Base-by-base conservation (phyloP, 2,888 invertebrate species). In the Nomada lathburiana region DNA sequence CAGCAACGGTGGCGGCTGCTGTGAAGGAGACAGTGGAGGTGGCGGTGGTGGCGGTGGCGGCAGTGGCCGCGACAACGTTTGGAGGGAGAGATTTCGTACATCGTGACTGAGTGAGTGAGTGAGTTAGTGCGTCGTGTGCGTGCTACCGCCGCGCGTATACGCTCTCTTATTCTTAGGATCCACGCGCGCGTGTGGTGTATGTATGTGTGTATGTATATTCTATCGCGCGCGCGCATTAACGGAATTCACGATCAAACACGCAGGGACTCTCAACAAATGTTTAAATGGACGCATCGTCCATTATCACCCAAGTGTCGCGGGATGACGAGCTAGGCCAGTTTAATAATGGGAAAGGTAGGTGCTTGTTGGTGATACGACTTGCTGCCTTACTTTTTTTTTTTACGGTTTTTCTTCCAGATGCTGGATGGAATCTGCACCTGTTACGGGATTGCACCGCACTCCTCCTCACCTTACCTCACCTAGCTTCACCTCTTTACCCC, bases 271-370 rank as follows among this genome's bases (percentile, higher is more conserved):
- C 91, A 95, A 94, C 95, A 95, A 96, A 96, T 96, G 96, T 96
- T 95, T 96, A 95, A 97, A 98, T 98, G 98, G 98, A 98, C 98
- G 98, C 98, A 97, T 97, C 98, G 97, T 98, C 98, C 97, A 98
- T 98, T 96, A 98, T 98, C 95, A 98, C 98, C 95, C 98, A 98
- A 97, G 98, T 98, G 96, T 97, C 97, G 96, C 97, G 98, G 96
- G 98, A 98, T 97, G 98, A 98, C 96, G 98, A 98, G 95, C 97
- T 93, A 92, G 93, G 93, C 88, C 93, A 97, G 96, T 96, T 98
- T 95, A 98, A 97, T 96, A 97, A 97, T 95, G 98, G 98, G 95
- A 98, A 98, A 98, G 98, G 98, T 98, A 91, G 83, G 90, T 85
- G 60, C 47, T 70, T 63, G 73, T 36, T 75, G 59, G 57, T 44